A percentile compares a stretch with the other conserved stretches of the same genome.
Conservation (phyloP, 2,113 vertebrate genomes). For the Cebidichthys violaceus region DNA sequence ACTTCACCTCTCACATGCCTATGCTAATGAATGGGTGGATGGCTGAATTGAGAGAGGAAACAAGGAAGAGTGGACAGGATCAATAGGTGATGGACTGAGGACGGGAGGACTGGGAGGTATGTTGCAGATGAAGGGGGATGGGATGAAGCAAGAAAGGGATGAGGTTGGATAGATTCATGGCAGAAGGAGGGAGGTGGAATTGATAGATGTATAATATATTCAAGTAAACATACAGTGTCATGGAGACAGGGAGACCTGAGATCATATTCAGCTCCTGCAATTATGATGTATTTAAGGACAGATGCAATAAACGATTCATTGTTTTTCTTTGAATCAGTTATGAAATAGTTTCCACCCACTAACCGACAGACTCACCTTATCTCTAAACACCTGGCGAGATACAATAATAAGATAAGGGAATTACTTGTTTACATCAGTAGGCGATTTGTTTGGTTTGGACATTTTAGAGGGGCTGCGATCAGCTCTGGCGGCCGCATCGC, state of each 20-base stretch:
- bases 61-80: conserved; percentile 51
- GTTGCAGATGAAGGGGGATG: conserved; percentile 16
- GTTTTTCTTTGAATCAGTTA: neutral
- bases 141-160: conserved; percentile 16
- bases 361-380: neutral
- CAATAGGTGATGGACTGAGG: conserved; percentile 54
- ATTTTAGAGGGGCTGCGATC: no score
- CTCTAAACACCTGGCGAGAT: neutral
- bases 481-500: no score
- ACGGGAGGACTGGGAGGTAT: conserved; percentile 24
- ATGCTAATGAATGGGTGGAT: conserved; percentile 57
- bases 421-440: neutral
- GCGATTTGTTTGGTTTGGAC: neutral
- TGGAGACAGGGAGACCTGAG: conserved; percentile 9
- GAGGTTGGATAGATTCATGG: conserved; percentile 24
- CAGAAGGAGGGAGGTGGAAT: neutral
- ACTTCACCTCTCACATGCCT: conserved; percentile 58
- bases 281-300: neutral
- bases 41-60: conserved; percentile 50
- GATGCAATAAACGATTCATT: neutral
- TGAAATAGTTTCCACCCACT: neutral
- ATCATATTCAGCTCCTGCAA: neutral
- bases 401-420: neutral
- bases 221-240: conserved; percentile 10
- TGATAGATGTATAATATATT: conserved; percentile 30